Base-by-base conservation (phyloP, 2,888 invertebrate species). In the Linnaemya vulpina region DNA sequence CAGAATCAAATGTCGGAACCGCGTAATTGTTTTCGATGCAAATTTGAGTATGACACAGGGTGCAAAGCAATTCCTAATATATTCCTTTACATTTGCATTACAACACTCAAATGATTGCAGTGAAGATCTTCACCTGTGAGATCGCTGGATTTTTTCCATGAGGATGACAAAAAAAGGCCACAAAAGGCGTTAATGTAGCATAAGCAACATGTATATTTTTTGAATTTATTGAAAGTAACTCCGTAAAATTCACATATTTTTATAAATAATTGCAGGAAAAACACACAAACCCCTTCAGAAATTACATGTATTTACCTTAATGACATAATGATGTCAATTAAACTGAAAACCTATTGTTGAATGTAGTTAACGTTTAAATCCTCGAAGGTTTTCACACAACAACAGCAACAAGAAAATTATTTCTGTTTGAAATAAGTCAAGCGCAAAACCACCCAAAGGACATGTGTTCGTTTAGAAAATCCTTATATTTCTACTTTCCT, bases 301-400 rank as follows among this genome's bases (percentile, higher is more conserved):
- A 77, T 77, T 77, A 77, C 51, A 60, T 40, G 67, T 77, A 88
- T 88, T 89, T 88, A 84, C 83, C 80, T 77, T 79, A 80, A 71
- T 86, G 90, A 89, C 89, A 89, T 89, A 89, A 89, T 87, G 89
- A 90, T 89, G 89, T 87, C 90, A 87, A 90, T 89, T 67, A 46
- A 74, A 76, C 53, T 71, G 17, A 43, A 58, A 71, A 63, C 63
- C 74, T 49, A 70, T 78, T 62, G 51, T 35, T 74, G 53, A 17
- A 55, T 58, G 82, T 40, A 51, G 73, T 58, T 58, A 74, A 73
- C 65, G 40, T 75, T 49, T 25, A 65, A 65, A 46, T 55, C 53
- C 53, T 76, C 8, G 20, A 40, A 43, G 51, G 9, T 25, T 51
- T 46, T 46, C 4, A 74, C n/a, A 20, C 22, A 30, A 65, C 30